Base-by-base conservation (phyloP, 1,140 invertebrate genomes). In the Drosophila arawakana region DNA sequence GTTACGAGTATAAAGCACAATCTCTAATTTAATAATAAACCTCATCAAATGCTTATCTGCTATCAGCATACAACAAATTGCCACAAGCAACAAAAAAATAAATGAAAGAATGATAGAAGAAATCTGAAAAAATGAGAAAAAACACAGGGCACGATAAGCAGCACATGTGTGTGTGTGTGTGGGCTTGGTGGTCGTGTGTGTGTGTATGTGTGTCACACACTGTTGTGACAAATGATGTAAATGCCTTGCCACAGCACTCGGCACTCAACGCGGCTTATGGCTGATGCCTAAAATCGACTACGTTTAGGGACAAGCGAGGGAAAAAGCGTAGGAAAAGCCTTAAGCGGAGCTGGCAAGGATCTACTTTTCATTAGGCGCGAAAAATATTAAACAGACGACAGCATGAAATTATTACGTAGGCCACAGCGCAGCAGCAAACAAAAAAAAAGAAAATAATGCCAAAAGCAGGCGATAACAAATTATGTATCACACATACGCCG, bases 31-130 rank as follows among this genome's bases (percentile, higher is more conserved):
- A 71, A 82, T 67, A 89, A 84, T 75, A 88, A 89, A 80, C 80
- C 83, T 89, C 83, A 89, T 88, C 83, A 88, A 88, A 89, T 83
- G 83, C 84, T 88, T 88, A 88, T 88, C 83, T 80, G 80, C 77
- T 83, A 88, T 88, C 83, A 89, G 79, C 82, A 73, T 78, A 59
- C 83, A 80, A 76, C 82, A 81, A 81, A 89, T 86, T 89, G 80
- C 80, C 76, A 73, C 67, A 70, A 82, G 80, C 80, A 62, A 67
- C 61, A 67, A 39, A 78, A 65, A 71, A 30, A 30, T 30, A 30
- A 30, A 30, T 30, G 25, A 30, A 6, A 30, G 25, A 6, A 30
- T 2, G 25, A 30, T 30, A 5, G 25, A 30, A 30, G 25, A 30
- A 68, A 66, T 66, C 58, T 49, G 46, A 52, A 52, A 18, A 55